phyloP scores from a whole-genome alignment of 2,113 vertebrate species.

The Dendrocopos noguchii region DNA sequence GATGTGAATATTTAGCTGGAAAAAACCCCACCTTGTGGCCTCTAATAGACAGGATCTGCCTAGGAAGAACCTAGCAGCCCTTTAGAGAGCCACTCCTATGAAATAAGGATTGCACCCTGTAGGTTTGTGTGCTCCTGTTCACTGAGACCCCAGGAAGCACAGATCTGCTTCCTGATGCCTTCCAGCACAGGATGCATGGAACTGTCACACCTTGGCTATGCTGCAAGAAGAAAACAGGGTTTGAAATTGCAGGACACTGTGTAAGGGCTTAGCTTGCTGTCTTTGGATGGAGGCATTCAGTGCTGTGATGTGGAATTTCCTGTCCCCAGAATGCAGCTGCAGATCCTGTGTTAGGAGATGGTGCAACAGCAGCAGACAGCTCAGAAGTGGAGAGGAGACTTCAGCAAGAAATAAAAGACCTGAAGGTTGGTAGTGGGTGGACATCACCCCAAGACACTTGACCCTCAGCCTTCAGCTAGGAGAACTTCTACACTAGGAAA shows the following conservation, averaged over 20 bases:
- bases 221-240: not conserved
- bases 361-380: conserved; percentile 29
- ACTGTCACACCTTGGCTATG: not conserved
- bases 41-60: not conserved
- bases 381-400: conserved; percentile 82
- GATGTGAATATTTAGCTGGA: not conserved
- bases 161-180: not conserved
- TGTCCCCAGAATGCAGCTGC: conserved; percentile 67
- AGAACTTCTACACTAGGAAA: accelerated
- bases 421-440: conserved; percentile 82
- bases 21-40: not conserved
- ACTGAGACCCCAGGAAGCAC: not conserved
- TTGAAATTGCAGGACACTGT: not conserved
- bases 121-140: not conserved
- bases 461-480: not conserved
- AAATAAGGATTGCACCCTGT: not conserved
- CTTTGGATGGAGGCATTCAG: not conserved
- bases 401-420: conserved; percentile 78
- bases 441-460: not conserved
- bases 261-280: not conserved
- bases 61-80: not conserved
- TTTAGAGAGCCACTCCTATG: not conserved
- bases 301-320: not conserved
- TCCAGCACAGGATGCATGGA: accelerated
- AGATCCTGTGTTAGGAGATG: conserved; percentile 23